These are phyloP conservation scores for Electrophaes corylata DNA, from an alignment of 2,888 invertebrate species.

Conservation along the genomic window DNA sequence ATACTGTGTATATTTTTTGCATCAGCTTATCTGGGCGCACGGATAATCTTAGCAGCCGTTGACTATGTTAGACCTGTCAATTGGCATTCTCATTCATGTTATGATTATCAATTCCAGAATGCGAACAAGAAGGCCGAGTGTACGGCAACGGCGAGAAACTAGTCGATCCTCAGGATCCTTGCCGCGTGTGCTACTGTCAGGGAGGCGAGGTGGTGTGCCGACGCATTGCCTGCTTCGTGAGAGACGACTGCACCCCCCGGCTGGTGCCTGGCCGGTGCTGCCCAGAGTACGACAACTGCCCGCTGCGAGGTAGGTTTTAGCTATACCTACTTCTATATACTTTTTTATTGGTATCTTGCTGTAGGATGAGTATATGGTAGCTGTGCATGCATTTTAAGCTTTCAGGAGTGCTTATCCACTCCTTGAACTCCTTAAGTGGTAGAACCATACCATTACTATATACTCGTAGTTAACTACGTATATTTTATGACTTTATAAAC, in stretches of 20 bases:
- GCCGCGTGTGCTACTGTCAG: constrained; percentile 92
- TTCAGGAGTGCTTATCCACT: neutral
- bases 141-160: constrained; percentile 91
- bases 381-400: neutral
- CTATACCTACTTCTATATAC: too few species aligned
- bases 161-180: constrained; percentile 88
- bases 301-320: constrained; percentile 87
- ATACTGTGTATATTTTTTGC: too few species aligned
- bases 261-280: constrained; percentile 90
- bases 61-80: too few species aligned
- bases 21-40: too few species aligned
- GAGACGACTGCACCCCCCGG: constrained; percentile 90
- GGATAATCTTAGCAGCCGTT: too few species aligned
- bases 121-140: constrained; percentile 88
- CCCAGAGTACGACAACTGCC: constrained; percentile 92
- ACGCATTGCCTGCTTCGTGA: constrained; percentile 89
- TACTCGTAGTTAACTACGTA: too few species aligned
- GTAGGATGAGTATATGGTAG: too few species aligned
- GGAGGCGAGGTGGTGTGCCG: constrained; percentile 92
- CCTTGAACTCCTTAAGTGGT: too few species aligned
- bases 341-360: too few species aligned
- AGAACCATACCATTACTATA: too few species aligned
- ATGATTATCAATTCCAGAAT: constrained; percentile 82
- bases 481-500: too few species aligned
- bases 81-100: neutral